phyloP scores from a whole-genome alignment of 2,113 vertebrate species.

The Ginglymostoma cirratum region DNA sequence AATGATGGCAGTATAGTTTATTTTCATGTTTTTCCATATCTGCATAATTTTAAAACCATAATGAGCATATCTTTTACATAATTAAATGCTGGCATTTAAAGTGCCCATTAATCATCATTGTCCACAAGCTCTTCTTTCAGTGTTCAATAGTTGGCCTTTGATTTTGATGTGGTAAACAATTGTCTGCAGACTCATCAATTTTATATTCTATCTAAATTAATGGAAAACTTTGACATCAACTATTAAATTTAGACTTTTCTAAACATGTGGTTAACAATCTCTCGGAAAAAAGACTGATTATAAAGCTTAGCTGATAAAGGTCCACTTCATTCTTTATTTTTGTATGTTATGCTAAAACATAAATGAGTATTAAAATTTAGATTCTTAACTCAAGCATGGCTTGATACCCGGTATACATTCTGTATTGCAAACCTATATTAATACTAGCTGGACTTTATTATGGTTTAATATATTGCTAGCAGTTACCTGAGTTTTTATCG shows the following conservation, averaged over 20 bases:
- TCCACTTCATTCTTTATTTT: background rate
- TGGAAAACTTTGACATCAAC: conserved; percentile 33
- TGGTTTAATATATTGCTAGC: background rate
- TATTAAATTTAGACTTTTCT: conserved; percentile 32
- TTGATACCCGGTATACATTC: background rate
- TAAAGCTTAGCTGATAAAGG: background rate
- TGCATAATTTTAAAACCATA: conserved; percentile 36
- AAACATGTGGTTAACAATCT: conserved; percentile 15
- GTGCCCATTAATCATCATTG: conserved; percentile 37
- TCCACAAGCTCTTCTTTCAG: conserved; percentile 36
- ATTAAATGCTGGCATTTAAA: conserved; percentile 38
- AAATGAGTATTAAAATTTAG: conserved; percentile 8
- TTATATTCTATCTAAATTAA: conserved; percentile 33
- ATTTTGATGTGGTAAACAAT: conserved; percentile 36
- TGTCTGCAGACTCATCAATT: conserved; percentile 38
- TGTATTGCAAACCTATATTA: background rate
- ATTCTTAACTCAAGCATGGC: background rate
- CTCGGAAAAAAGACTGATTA: background rate
- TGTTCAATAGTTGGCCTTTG: conserved; percentile 35
- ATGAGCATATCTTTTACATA: conserved; percentile 38
- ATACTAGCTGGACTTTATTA: background rate
- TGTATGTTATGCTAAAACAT: background rate
- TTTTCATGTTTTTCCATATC: conserved; percentile 34
- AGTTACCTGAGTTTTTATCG: background rate
- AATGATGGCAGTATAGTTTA: conserved; percentile 34